These are phyloP conservation scores for Phorcus lineatus DNA, from an alignment of 2,888 invertebrate genomes.

Conservation along the genomic window DNA sequence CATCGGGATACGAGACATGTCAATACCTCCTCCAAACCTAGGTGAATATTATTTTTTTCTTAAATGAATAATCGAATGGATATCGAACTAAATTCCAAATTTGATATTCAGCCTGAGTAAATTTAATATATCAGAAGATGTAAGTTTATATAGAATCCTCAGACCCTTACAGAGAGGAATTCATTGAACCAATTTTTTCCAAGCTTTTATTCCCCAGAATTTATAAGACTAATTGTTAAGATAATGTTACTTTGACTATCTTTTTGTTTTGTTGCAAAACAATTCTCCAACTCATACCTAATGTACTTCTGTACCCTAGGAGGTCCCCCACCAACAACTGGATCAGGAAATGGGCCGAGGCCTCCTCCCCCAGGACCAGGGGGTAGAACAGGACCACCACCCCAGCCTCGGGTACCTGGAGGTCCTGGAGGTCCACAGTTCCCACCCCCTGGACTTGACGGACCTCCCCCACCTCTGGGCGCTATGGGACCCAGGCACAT, in stretches of 20 bases:
- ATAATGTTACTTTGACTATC: no score
- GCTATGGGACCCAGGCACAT: constrained; percentile 28
- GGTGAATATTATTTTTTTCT: constrained; percentile 27
- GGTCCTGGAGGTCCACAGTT: constrained; percentile 11
- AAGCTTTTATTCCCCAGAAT: no score
- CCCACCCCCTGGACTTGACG: constrained; percentile 27
- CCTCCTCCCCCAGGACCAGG: constrained; percentile 51
- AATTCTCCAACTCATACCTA: no score
- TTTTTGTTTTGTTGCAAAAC: no score
- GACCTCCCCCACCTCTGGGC: constrained; percentile 35
- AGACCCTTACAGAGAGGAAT: no score
- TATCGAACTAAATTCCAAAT: no score
- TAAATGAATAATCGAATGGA: no score
- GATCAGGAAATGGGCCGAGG: constrained; percentile 33
- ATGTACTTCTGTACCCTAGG: background rate
- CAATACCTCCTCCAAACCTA: constrained; percentile 51
- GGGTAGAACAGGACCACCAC: constrained; percentile 64
- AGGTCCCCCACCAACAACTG: constrained; percentile 36
- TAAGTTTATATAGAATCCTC: no score
- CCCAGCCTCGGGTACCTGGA: constrained; percentile 48
- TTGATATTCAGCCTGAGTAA: no score
- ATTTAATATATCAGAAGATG: no score
- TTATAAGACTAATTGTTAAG: no score
- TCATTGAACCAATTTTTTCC: no score
- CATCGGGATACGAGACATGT: constrained; percentile 80